Percentiles rank a stretch among this genome's conserved stretches.
Conservation (phyloP, 1,140 invertebrate species). For the Mactra quadrangularis region DNA sequence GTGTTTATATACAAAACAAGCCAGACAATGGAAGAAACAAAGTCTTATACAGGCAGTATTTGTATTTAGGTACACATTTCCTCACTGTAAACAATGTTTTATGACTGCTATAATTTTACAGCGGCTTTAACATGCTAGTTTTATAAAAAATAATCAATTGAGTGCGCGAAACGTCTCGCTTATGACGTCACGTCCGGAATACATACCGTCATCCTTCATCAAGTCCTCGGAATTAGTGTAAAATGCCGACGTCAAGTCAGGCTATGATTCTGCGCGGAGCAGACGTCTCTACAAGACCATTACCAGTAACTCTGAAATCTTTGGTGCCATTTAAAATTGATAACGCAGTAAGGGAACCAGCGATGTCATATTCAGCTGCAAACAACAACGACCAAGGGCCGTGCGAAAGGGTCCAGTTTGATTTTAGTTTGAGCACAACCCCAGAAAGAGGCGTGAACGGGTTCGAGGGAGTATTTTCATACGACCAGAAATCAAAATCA, state of each 20-base stretch:
- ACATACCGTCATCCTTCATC: too few relatives aligned
- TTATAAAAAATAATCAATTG: too few relatives aligned
- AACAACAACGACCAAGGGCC: neutral
- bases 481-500: constrained; percentile 41
- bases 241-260: constrained; percentile 57
- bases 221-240: neutral
- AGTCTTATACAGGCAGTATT: too few relatives aligned
- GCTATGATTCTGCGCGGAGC: constrained; percentile 53
- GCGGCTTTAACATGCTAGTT: too few relatives aligned
- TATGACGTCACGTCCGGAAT: too few relatives aligned
- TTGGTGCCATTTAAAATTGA: constrained; percentile 10
- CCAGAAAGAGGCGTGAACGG: constrained; percentile 10
- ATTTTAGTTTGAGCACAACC: constrained; percentile 20
- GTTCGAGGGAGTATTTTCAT: constrained; percentile 44
- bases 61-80: too few relatives aligned
- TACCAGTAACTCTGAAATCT: neutral
- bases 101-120: too few relatives aligned
- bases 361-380: too few relatives aligned
- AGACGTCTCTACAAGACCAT: neutral
- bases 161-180: too few relatives aligned
- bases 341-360: neutral
- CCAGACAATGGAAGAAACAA: too few relatives aligned
- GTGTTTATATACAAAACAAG: too few relatives aligned
- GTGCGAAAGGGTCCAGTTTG: constrained; percentile 42
- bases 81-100: too few relatives aligned